A percentile compares a stretch with the other conserved stretches of the same genome.
These are phyloP conservation scores for Tubulanus polymorphus DNA, from an alignment of 2,888 invertebrate genomes.

Conservation along the genomic window DNA sequence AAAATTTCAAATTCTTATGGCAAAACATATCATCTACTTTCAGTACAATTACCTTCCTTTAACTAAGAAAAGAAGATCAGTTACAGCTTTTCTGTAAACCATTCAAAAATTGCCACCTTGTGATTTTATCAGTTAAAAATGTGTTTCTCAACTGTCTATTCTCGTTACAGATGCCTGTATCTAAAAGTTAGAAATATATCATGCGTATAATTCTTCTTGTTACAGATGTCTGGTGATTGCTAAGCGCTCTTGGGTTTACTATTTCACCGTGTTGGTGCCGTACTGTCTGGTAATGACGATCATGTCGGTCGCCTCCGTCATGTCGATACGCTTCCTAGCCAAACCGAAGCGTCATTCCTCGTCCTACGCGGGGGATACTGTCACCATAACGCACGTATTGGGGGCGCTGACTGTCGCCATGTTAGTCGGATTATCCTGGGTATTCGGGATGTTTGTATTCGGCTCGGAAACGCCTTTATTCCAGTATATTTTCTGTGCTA, in stretches of 20 bases:
- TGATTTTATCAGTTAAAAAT: too few relatives aligned
- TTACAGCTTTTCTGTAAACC: too few relatives aligned
- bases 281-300: conserved; percentile 52
- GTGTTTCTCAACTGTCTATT: too few relatives aligned
- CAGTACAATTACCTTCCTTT: too few relatives aligned
- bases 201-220: conserved; percentile 12
- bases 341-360: conserved; percentile 37
- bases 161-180: too few relatives aligned
- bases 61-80: too few relatives aligned
- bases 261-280: conserved; percentile 53
- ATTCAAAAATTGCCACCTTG: conserved; percentile 6
- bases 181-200: too few relatives aligned
- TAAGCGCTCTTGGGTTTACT: conserved; percentile 50
- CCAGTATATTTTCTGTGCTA: conserved; percentile 43
- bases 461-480: conserved; percentile 38
- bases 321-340: conserved; percentile 41
- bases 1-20: too few relatives aligned
- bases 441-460: conserved; percentile 44
- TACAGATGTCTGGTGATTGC: conserved; percentile 53
- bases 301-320: conserved; percentile 54
- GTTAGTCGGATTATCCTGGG: conserved; percentile 44
- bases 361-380: conserved; percentile 24
- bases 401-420: conserved; percentile 46
- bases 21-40: too few relatives aligned
- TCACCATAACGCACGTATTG: conserved; percentile 29